Evolutionary conservation across 2,888 invertebrate species (phyloP).

Genomic region (Andricus quercusramuli): DNA sequence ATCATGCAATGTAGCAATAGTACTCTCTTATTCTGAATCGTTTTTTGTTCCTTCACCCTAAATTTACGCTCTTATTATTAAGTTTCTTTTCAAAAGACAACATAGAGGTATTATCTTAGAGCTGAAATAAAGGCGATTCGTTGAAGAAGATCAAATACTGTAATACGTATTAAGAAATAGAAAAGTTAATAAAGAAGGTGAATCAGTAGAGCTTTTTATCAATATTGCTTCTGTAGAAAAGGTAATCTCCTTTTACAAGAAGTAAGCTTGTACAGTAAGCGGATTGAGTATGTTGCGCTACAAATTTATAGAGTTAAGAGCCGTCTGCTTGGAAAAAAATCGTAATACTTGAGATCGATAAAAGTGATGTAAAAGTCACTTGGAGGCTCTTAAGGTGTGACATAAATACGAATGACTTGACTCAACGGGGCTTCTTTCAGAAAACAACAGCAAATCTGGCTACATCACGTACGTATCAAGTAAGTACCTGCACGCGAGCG

Average conservation of each 20-base stretch:
- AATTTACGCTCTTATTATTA: no score
- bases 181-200: conserved; percentile 5
- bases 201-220: not conserved
- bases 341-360: conserved; percentile 8
- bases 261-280: conserved; percentile 3
- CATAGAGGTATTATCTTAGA: not conserved
- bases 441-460: conserved; percentile 76
- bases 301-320: not conserved
- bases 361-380: conserved; percentile 17
- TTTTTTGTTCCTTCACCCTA: no score
- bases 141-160: not conserved
- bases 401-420: conserved; percentile 64
- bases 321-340: not conserved
- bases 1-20: no score
- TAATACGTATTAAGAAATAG: not conserved
- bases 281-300: not conserved
- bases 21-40: no score
- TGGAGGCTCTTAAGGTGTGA: conserved; percentile 60
- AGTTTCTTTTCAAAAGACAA: not conserved
- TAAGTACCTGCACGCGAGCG: conserved; percentile 66
- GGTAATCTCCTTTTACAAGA: conserved; percentile 1
- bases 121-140: no score
- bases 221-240: not conserved
- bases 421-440: conserved; percentile 75
- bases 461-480: conserved; percentile 78